Evolutionary conservation across 2,888 invertebrate genomes (phyloP), one percentile per base, ranked within the genome.

Genomic region (Baccha elongata): DNA sequence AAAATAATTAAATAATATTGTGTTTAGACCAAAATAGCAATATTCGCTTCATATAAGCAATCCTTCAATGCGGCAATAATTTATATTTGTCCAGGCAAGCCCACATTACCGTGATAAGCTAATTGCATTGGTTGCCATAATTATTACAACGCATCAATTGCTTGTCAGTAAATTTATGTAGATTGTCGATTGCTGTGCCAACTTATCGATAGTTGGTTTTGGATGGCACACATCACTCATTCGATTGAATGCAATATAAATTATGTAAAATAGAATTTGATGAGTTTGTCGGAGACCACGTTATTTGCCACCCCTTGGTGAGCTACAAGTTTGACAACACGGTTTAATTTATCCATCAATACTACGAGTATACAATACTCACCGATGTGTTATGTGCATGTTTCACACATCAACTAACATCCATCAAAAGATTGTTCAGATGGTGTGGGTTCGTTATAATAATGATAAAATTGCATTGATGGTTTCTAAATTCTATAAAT

Each of bases 71-170:
- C 50, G 26, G 42, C 15, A 69, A 69, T 74, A 55, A 80, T 64
- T 74, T n/a, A 55, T 58, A n/a, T 29, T 26, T 40, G 46, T 17
- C 21, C 35, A 13, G 26, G 23, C 42, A 13, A 37, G 21, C 55
- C 80, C 80, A 50, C 80, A 80, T 68, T 55, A 53, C 80, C 64
- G 42, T 50, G 68, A 74, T 74, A 80, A 80, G 80, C 80, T 80
- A 80, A 80, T 80, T 80, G 58, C 80, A 58, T 74, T 69, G 80
- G 68, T 69, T 19, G 23, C 74, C 69, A 64, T 69, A 74, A 80
- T 80, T 69, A 80, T 80, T 80, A 69, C 80, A 80, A 74, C 80
- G 74, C 58, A 80, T 80, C 80, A 74, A 69, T 80, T 80, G 58
- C 55, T 69, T 80, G 74, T 80, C 80, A 80, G 64, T 80, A 69